Base-by-base conservation (phyloP, 2,113 vertebrate species). In the Eclectus roratus region DNA sequence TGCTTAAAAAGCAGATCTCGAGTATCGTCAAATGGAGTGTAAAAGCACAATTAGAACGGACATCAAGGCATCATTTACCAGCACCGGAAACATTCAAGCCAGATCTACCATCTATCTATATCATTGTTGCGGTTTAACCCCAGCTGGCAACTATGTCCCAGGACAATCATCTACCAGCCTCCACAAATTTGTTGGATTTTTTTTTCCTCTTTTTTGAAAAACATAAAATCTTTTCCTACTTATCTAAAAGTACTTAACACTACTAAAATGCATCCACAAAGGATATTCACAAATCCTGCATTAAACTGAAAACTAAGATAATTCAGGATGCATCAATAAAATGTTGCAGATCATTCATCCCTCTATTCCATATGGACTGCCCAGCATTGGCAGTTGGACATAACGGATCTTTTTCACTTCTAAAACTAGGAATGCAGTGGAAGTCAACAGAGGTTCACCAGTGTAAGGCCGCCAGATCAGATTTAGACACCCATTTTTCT, bases 331-430 rank as follows among this genome's bases (percentile, higher is more conserved):
- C 50, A 84, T 49, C 68, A 83, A 11, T 28, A 49, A 56, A 80
- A 74, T 11, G 6, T 60, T 27, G 12, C 29, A 29, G 31, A 72
- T 50, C 28, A 35, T 20, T 76, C 14, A 39, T 8, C 17, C 17
- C 14, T 49, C 56, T 10, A 61, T 50, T n/a, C 56, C 33, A 25
- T 19, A 35, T 0, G 0, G 31, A 39, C 19, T n/a, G n/a, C 27
- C 13, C 53, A 71, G 39, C 13, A 29, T 0, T 25, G 8, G 31
- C 28, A 83, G 24, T 9, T 46, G n/a, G n/a, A 58, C 28, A 11
- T 24, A 63, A 49, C 10, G 49, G 39, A 52, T 8, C 18, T 73
- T n/a, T 52, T 69, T 17, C 19, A 39, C 46, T n/a, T 68, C 29
- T 56, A 25, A 39, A 55, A 58, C 37, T 28, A 50, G n/a, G 28